phyloP scores from a whole-genome alignment of 2,888 invertebrate species.

The Plagodis dolabraria region DNA sequence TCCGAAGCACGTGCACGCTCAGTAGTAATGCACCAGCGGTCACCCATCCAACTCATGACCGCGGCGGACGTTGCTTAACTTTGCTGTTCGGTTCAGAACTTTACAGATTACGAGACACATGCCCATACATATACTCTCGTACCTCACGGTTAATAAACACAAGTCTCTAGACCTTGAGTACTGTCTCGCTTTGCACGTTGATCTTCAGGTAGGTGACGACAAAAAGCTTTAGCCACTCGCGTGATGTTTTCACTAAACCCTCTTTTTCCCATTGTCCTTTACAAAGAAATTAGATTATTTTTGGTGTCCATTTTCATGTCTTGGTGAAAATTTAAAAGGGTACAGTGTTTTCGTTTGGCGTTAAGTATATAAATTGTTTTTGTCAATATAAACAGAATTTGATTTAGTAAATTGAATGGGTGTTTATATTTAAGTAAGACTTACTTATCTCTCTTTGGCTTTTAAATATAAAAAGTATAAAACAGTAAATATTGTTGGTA shows the following conservation, averaged over 20 bases:
- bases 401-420: conserved; percentile 3
- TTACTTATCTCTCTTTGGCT: conserved; percentile 1
- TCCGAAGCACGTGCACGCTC: too few relatives aligned
- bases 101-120: too few relatives aligned
- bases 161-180: neutral
- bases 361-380: too few relatives aligned
- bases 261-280: conserved; percentile 2
- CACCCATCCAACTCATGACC: too few relatives aligned
- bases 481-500: too few relatives aligned
- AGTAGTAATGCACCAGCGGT: too few relatives aligned
- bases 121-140: too few relatives aligned
- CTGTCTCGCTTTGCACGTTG: neutral
- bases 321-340: conserved; percentile 5
- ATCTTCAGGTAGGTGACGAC: neutral
- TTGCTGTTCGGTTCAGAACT: too few relatives aligned
- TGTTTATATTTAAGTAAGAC: conserved; percentile 6
- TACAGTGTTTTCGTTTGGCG: conserved; percentile 2
- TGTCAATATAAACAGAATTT: conserved; percentile 10
- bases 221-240: conserved; percentile 11
- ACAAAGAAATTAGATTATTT: conserved; percentile 18
- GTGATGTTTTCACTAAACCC: conserved; percentile 17
- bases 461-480: neutral
- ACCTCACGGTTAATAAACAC: too few relatives aligned
- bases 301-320: conserved; percentile 10
- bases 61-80: too few relatives aligned